Percentiles rank a stretch among this genome's conserved stretches.
Conservation (phyloP, 2,888 invertebrate species). For the Xestia xanthographa region DNA sequence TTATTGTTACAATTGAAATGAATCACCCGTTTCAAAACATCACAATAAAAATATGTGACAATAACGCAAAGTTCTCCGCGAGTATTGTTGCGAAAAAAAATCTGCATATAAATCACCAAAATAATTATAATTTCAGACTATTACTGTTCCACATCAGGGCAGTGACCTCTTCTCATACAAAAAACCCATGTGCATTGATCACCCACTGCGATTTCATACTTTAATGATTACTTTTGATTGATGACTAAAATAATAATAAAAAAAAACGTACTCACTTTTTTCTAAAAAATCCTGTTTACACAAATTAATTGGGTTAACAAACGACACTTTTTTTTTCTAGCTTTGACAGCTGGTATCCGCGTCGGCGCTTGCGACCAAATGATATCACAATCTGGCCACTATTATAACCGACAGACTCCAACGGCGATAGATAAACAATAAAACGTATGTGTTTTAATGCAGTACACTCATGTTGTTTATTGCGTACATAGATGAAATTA, state of each 20-base stretch:
- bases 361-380: conserved; percentile 33
- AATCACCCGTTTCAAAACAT: neutral
- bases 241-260: neutral
- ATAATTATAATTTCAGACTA: neutral
- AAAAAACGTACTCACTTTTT: conserved; percentile 30
- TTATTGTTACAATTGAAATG: conserved; percentile 5
- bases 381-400: conserved; percentile 38
- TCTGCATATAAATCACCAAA: neutral
- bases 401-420: conserved; percentile 45
- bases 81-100: neutral
- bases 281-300: conserved; percentile 11
- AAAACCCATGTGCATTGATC: neutral
- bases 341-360: conserved; percentile 23
- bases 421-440: conserved; percentile 41
- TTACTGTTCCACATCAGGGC: neutral
- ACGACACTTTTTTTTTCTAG: neutral
- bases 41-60: too few species aligned
- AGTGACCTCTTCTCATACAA: neutral
- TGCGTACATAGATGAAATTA: neutral
- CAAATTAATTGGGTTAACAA: neutral
- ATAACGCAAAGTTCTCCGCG: neutral
- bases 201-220: neutral
- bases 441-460: conserved; percentile 12
- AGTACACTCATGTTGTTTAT: neutral
- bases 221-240: neutral